Base-by-base conservation (phyloP, 2,888 invertebrate species). In the Clepsis dumicolana region DNA sequence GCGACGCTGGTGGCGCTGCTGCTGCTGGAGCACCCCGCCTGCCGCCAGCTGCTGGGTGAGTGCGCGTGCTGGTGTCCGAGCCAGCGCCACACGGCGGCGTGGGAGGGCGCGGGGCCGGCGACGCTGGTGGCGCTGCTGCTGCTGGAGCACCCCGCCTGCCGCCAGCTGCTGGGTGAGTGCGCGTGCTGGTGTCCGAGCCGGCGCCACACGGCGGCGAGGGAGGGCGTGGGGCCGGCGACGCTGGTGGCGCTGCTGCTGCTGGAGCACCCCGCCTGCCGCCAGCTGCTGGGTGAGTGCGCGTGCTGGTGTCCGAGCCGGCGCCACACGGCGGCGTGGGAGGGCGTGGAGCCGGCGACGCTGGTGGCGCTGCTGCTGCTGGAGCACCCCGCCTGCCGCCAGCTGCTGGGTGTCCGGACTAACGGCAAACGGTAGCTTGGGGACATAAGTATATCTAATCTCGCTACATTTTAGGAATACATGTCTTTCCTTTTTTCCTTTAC, bases 61-160 rank as follows among this genome's bases (percentile, higher is more conserved):
- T 35, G 35, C 14, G 35, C 27, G 35, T 3, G 35, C 0, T 2
- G 92, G 92, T 29, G 27, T 29, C 7, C 27, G 5, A 29, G 27
- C 27, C 27, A 1, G 27, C 27, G 27, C 2, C 1, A 29, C 27
- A 29, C 27, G 14, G 35, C 3, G 35, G 35, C 14, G 14, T 2
- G 35, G 35, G 35, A 29, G 14, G 35, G 35, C 35, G 35, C 4
- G 14, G 35, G 14, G 14, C 32, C 35, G 35, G 35, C 35, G 2
- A 35, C 35, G 35, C 35, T 35, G 35, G 35, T 35, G 14, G 16
- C 29, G 54, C 54, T 27, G 14, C 57, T 38, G 21, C 57, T 57
- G 38, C 21, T 35, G 35, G 14, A 35, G 35, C 35, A 35, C 35
- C 12, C 14, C 35, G 35, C 35, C 35, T 35, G 35, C 35, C 35